These are phyloP conservation scores for Heliocidaris tuberculata DNA, from an alignment of 35 echinoderm and acorn worm species.

Conservation along the genomic window DNA sequence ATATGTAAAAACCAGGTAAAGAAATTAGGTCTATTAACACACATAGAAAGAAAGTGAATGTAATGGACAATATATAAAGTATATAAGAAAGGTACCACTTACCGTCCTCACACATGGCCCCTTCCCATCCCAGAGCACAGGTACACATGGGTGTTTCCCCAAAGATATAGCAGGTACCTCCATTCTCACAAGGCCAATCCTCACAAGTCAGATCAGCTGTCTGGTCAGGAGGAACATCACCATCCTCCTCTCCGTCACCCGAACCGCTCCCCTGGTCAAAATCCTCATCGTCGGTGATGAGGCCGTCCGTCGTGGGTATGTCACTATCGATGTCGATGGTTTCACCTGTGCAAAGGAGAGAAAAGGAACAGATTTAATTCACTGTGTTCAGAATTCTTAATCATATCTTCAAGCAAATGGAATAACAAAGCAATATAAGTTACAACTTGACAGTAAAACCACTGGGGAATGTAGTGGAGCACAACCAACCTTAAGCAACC, in stretches of 20 bases:
- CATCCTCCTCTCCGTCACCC: background rate
- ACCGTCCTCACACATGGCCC: conserved; percentile 32
- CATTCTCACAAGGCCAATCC: conserved; percentile 46
- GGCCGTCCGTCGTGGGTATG: background rate
- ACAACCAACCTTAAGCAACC: too few species aligned
- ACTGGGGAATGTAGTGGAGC: too few species aligned
- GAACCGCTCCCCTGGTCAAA: background rate
- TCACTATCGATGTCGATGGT: conserved; percentile 41
- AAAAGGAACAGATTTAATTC: background rate
- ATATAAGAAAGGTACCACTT: background rate
- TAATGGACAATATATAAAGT: background rate
- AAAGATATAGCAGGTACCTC: background rate
- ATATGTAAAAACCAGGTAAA: too few species aligned
- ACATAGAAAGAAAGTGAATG: background rate
- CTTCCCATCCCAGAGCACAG: conserved; percentile 38
- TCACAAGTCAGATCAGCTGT: conserved; percentile 32
- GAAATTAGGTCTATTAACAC: too few species aligned
- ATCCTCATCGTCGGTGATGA: conserved; percentile 42
- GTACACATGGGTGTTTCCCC: conserved; percentile 39
- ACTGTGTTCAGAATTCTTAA: background rate
- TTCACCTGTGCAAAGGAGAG: conserved; percentile 2
- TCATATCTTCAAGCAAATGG: background rate
- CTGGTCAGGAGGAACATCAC: background rate
- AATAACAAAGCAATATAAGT: too few species aligned
- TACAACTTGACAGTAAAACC: too few species aligned